Evolutionary conservation across 2,888 invertebrate species (phyloP), one percentile per base, ranked within the genome.

Genomic region (Aradus depressus): DNA sequence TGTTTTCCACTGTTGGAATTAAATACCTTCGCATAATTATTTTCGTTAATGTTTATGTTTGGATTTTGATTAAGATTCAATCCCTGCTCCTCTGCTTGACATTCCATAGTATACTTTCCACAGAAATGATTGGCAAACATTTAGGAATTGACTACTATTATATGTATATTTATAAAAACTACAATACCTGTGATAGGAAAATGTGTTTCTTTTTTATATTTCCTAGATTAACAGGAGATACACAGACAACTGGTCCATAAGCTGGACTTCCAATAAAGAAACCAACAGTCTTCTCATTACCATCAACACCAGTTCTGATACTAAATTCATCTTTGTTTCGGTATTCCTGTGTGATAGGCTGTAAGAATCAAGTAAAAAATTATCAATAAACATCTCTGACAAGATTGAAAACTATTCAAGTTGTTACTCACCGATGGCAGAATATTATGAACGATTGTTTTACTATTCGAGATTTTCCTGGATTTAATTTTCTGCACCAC

Each of bases 291-390:
- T 66, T 67, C 3, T 63, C 63, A 57, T 66, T 62, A 3, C 67
- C 67, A 59, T 67, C 66, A 3, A 64, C 51, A 5, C 68, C 68
- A 22, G 50, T 54, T 39, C 65, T 60, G 23, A 70, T 60, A 49
- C 61, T 65, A 55, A 67, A 68, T 44, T 68, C 66, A 57, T 69
- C 68, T 57, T 68, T 68, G 57, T 67, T 69, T 32, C 69, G 60
- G 51, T 69, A 69, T 3, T 55, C 55, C 35, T 64, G 60, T 23
- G 59, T 60, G 8, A 65, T 58, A 21, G 68, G 68, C 67, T 68
- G 53, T 10, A 61, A 59, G 49, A 39, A 18, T 38, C n/a, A 28
- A 28, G 19, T 23, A 16, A 14, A 41, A 26, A 23, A 4, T 16
- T 1, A 10, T 31, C 19, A 16, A 16, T 39, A n/a, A 43, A 14